These are phyloP conservation scores for Drosophila setosimentum DNA, from an alignment of 2,888 invertebrate genomes.

Conservation along the genomic window DNA sequence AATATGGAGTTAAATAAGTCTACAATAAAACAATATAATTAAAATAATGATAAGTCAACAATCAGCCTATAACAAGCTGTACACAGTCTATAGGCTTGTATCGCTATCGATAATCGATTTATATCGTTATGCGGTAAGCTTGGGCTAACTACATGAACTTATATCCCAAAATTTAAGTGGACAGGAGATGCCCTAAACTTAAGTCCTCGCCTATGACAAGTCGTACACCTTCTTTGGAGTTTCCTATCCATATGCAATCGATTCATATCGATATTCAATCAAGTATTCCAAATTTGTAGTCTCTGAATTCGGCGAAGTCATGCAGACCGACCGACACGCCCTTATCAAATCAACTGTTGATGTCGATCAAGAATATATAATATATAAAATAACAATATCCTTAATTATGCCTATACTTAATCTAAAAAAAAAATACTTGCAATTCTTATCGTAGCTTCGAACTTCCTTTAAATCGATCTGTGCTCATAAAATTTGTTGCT, in stretches of 20 bases:
- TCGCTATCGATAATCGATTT: neutral
- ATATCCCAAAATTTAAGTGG: neutral
- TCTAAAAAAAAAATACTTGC: neutral
- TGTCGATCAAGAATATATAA: neutral
- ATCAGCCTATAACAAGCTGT: neutral
- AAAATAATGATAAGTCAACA: too few relatives aligned
- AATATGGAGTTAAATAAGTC: neutral
- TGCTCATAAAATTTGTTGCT: neutral
- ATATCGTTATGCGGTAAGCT: neutral
- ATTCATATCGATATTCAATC: neutral
- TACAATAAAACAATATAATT: too few relatives aligned
- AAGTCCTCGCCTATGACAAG: neutral
- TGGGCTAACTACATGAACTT: neutral
- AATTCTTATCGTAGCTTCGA: neutral
- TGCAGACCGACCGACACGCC: rapidly evolving
- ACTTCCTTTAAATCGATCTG: neutral
- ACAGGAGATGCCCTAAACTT: neutral
- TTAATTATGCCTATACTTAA: neutral
- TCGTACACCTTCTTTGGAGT: neutral
- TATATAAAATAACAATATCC: too few relatives aligned
- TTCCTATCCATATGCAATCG: neutral
- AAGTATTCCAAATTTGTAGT: neutral
- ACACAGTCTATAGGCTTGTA: neutral
- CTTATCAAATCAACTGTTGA: neutral
- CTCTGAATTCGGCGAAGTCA: neutral